Evolutionary conservation across 2,888 invertebrate species (phyloP), one percentile per base, ranked within the genome.

Genomic region (Rosalia funebris): DNA sequence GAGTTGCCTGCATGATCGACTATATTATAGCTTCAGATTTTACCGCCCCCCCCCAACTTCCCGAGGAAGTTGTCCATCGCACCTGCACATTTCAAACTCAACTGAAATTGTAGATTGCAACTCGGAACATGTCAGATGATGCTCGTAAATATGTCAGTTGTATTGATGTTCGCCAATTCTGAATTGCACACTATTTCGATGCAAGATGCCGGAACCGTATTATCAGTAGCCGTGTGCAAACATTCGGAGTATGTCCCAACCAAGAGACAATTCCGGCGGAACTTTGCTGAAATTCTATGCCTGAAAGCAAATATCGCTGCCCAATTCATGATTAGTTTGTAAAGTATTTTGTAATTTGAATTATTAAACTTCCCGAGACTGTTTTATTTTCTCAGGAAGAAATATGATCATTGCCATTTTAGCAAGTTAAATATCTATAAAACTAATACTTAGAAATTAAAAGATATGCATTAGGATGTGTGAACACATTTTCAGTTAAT

Each of bases 1-100:
- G 69, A 63, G 63, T 62, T 64, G 65, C 65, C 54, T 73, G 75
- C 75, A 75, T 74, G 74, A 71, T 62, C 65, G 70, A 65, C 67
- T 71, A 57, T 63, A 57, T 44, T 36, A 32, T 67, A 68, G 74
- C 74, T 73, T 74, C 71, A 72, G 70, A 70, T 63, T 63, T 65
- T 68, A 72, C 70, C 68, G 71, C 63, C 64, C 60, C 64, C 63
- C 64, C 60, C 64, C 60, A 62, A 69, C 68, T 73, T 72, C 69
- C 70, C 55, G 60, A 66, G 65, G 69, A 68, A 69, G 67, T 66
- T 70, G 65, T 62, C 63, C 66, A 68, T 66, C 60, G 71, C 74
- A 75, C 72, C 70, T 72, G 74, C 72, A 73, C 72, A 66, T 67
- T 62, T 62, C 56, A 53, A 62, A 52, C 53, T 34, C 31, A 16